phyloP scores from a whole-genome alignment of 1,140 invertebrate genomes.

The Euwallacea fornicatus region DNA sequence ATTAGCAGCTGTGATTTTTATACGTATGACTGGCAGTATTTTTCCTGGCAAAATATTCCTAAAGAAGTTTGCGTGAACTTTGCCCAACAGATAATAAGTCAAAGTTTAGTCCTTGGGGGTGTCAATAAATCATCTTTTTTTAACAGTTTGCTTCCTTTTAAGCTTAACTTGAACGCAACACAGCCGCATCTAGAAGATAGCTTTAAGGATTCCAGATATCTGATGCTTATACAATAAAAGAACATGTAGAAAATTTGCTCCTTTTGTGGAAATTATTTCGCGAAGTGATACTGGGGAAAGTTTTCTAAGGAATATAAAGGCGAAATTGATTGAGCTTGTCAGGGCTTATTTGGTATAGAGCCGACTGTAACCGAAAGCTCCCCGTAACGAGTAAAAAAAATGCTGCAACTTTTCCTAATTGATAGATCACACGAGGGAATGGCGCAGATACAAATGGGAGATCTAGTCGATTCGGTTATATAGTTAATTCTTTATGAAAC shows the following conservation, averaged over 20 bases:
- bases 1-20: too few species aligned
- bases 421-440: slow-evolving; percentile 6
- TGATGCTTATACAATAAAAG: slow-evolving; percentile 6
- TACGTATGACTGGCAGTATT: background rate
- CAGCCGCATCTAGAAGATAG: background rate
- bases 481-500: slow-evolving; percentile 18
- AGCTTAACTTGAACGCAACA: slow-evolving; percentile 6
- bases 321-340: slow-evolving; percentile 1
- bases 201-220: slow-evolving; percentile 5
- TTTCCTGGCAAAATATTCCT: background rate
- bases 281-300: background rate
- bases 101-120: background rate
- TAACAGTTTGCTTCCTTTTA: slow-evolving; percentile 6
- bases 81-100: slow-evolving; percentile 10
- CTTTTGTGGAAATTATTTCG: slow-evolving; percentile 3
- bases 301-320: slow-evolving; percentile 1
- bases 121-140: slow-evolving; percentile 14
- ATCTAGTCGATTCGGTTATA: background rate
- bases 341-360: background rate
- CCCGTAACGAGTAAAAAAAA: background rate
- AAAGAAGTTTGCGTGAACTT: background rate
- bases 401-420: background rate
- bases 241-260: slow-evolving; percentile 5
- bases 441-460: slow-evolving; percentile 7
- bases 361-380: background rate